phyloP scores from a whole-genome alignment of 1,140 invertebrate genomes.

The Drosophila nigrodunni region DNA sequence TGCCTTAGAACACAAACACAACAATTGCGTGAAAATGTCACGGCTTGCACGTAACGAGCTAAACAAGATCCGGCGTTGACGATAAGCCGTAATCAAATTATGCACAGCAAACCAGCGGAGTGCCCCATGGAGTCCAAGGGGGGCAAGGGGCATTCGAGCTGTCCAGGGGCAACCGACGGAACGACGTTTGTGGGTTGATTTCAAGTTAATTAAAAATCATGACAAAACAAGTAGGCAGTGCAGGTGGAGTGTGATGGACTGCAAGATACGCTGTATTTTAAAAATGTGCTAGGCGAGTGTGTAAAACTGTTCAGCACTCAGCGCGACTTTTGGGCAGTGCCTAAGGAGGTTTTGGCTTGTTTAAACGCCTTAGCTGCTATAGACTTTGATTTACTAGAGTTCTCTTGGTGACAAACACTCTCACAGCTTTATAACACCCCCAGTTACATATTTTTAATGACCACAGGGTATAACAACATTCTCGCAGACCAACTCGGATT shows the following conservation, averaged over 20 bases:
- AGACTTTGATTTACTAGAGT: not conserved
- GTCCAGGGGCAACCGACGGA: slow-evolving; percentile 11
- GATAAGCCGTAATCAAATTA: slow-evolving; percentile 83
- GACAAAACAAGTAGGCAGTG: slow-evolving; percentile 64
- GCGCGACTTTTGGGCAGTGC: too few species aligned
- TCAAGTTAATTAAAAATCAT: slow-evolving; percentile 84
- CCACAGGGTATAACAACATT: not conserved
- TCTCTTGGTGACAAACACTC: not conserved
- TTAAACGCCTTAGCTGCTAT: too few species aligned
- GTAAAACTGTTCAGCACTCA: too few species aligned
- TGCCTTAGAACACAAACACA: slow-evolving; percentile 38
- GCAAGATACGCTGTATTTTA: not conserved
- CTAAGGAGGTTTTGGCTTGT: too few species aligned
- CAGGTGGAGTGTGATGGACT: not conserved
- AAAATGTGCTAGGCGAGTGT: not conserved
- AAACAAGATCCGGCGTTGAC: slow-evolving; percentile 70
- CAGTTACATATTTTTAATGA: too few species aligned
- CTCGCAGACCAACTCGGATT: slow-evolving; percentile 10
- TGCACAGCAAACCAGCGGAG: slow-evolving; percentile 59
- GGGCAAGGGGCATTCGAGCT: not conserved
- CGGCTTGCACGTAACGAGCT: slow-evolving; percentile 81
- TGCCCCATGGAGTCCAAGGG: not conserved
- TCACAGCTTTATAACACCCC: not conserved
- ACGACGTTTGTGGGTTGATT: slow-evolving; percentile 64
- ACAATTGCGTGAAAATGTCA: slow-evolving; percentile 83